These are phyloP conservation scores for Prorops nasuta DNA, from an alignment of 1,140 invertebrate species.

Conservation along the genomic window DNA sequence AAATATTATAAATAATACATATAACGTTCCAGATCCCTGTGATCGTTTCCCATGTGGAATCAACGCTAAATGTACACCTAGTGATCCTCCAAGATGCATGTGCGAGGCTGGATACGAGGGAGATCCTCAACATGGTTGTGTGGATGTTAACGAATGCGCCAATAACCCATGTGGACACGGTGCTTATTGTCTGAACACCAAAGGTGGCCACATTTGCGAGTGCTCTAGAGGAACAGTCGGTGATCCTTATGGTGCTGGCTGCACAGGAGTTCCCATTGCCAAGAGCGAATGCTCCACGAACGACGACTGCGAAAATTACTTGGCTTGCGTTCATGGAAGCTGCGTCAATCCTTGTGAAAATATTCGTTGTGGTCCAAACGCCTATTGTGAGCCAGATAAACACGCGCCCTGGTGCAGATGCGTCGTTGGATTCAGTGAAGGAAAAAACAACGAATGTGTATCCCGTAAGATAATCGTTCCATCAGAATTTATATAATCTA, in stretches of 20 bases:
- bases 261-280: constrained; percentile 57
- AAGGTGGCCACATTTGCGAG: constrained; percentile 80
- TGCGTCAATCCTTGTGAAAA: constrained; percentile 80
- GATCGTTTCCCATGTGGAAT: constrained; percentile 85
- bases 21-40: constrained; percentile 63
- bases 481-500: constrained; percentile 20
- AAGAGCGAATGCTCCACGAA: constrained; percentile 69
- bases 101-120: constrained; percentile 82
- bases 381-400: constrained; percentile 83
- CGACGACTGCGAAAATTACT: constrained; percentile 75
- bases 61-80: constrained; percentile 89
- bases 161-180: constrained; percentile 79
- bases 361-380: constrained; percentile 78
- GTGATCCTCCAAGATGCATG: constrained; percentile 84
- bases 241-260: constrained; percentile 80
- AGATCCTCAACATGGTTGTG: constrained; percentile 78
- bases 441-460: constrained; percentile 73
- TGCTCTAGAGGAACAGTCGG: constrained; percentile 79
- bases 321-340: constrained; percentile 73
- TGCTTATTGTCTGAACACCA: constrained; percentile 83
- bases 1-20: neutral
- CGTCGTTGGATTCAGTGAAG: constrained; percentile 75
- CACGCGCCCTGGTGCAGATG: constrained; percentile 88
- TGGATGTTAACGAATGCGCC: constrained; percentile 80
- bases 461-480: no score